These are phyloP conservation scores for Zhuqinia jingwanae DNA, from an alignment of 2,888 invertebrate species.

Conservation along the genomic window DNA sequence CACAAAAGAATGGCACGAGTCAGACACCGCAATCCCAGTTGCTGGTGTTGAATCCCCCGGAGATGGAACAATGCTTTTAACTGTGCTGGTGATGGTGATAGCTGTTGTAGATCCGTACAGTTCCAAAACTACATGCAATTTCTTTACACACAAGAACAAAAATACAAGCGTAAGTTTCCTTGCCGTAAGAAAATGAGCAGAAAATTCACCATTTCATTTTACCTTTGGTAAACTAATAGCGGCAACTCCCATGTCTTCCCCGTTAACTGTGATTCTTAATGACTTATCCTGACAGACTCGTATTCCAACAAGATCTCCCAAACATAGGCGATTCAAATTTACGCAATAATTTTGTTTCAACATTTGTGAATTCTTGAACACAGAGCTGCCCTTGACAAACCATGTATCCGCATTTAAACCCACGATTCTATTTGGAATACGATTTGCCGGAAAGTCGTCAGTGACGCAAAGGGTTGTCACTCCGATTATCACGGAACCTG, in stretches of 20 bases:
- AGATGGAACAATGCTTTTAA: constrained; percentile 74
- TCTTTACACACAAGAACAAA: constrained; percentile 83
- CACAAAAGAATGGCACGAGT: constrained; percentile 69
- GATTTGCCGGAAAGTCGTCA: constrained; percentile 84
- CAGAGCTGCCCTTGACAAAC: constrained; percentile 85
- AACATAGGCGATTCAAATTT: constrained; percentile 90
- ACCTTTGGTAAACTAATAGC: constrained; percentile 87
- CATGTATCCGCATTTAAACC: constrained; percentile 76
- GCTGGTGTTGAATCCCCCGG: constrained; percentile 73
- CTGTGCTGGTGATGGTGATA: constrained; percentile 85
- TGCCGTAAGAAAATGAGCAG: no score
- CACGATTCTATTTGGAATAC: constrained; percentile 85
- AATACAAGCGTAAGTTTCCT: neutral
- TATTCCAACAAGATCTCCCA: constrained; percentile 88
- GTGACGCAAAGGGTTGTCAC: constrained; percentile 84
- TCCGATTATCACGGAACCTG: constrained; percentile 90
- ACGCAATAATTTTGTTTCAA: constrained; percentile 87
- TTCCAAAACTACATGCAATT: constrained; percentile 92
- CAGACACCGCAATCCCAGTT: constrained; percentile 70
- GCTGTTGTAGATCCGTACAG: constrained; percentile 89
- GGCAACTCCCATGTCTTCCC: constrained; percentile 70
- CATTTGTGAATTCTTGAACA: constrained; percentile 86
- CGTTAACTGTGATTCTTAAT: constrained; percentile 89
- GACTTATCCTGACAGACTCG: constrained; percentile 85
- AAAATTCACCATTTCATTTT: constrained; percentile 72